phyloP scores from a whole-genome alignment of 2,888 invertebrate genomes.

The Thymelicus sylvestris region DNA sequence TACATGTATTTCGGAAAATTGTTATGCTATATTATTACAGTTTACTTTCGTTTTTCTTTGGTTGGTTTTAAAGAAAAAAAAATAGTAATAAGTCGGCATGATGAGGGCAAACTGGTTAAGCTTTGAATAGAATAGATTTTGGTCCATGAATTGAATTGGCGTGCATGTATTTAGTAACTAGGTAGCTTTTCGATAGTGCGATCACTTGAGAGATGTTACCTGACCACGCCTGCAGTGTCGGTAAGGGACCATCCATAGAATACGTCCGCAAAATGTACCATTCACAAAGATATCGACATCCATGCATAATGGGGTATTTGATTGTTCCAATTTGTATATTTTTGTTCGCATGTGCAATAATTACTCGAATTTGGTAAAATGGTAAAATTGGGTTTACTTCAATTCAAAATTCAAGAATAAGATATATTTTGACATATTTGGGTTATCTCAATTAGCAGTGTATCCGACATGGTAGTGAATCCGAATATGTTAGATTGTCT shows the following conservation, averaged over 20 bases:
- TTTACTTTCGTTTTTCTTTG: conserved; percentile 15
- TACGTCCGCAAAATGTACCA: conserved; percentile 19
- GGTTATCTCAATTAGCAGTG: too few relatives aligned
- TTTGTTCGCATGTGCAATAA: too few relatives aligned
- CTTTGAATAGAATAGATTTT: conserved; percentile 34
- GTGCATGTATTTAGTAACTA: conserved; percentile 62
- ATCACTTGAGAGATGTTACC: conserved; percentile 84
- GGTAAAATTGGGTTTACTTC: too few relatives aligned
- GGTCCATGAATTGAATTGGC: conserved; percentile 48
- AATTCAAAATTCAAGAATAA: too few relatives aligned
- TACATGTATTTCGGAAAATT: conserved; percentile 8
- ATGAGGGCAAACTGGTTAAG: conserved; percentile 16
- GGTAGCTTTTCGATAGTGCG: conserved; percentile 60
- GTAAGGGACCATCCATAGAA: conserved; percentile 43
- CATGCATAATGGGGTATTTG: too few relatives aligned
- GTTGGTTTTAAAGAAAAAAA: conserved; percentile 16
- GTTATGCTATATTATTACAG: conserved; percentile 38
- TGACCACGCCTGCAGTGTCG: conserved; percentile 71
- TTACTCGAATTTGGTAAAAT: too few relatives aligned
- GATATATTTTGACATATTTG: too few relatives aligned
- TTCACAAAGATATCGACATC: background rate
- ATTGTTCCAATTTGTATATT: too few relatives aligned
- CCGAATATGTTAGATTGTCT: too few relatives aligned
- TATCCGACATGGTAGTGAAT: too few relatives aligned
- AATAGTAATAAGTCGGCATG: conserved; percentile 42